phyloP scores from a whole-genome alignment of 92 coral and sea anemone genomes.

The Isaurus tuberculatus region DNA sequence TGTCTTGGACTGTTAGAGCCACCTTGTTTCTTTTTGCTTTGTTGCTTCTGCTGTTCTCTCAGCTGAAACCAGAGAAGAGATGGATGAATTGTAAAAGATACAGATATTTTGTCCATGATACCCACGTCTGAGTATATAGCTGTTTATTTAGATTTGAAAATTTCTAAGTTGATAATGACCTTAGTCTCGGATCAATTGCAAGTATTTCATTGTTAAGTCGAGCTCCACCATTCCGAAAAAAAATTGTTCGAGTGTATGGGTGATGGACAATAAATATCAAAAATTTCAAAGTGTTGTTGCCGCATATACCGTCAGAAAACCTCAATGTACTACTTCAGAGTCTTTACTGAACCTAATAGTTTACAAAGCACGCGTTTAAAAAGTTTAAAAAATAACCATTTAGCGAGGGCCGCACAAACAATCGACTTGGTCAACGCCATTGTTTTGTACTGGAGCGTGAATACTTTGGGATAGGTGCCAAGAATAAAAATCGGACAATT shows the following conservation, averaged over 20 bases:
- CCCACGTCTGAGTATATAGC: too few relatives aligned
- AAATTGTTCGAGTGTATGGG: background rate
- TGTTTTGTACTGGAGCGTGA: background rate
- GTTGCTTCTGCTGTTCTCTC: constrained; percentile 41
- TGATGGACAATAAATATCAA: background rate
- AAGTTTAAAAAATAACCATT: background rate
- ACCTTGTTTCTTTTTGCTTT: constrained; percentile 43
- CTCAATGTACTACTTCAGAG: background rate
- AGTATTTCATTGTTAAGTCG: background rate
- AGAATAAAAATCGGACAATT: background rate
- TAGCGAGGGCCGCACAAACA: background rate
- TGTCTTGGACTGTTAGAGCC: constrained; percentile 44
- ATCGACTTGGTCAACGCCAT: background rate
- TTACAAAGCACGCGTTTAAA: background rate
- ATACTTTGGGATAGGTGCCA: background rate
- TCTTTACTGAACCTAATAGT: background rate
- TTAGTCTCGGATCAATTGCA: background rate
- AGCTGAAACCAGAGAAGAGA: constrained; percentile 3
- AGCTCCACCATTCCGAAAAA: background rate
- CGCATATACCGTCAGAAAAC: background rate
- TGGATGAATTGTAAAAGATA: background rate
- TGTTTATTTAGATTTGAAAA: background rate
- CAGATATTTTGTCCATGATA: background rate
- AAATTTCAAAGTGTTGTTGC: background rate
- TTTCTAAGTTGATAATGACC: background rate